Conservation (phyloP, 2,113 vertebrate species). For the Labrus mixtus region DNA sequence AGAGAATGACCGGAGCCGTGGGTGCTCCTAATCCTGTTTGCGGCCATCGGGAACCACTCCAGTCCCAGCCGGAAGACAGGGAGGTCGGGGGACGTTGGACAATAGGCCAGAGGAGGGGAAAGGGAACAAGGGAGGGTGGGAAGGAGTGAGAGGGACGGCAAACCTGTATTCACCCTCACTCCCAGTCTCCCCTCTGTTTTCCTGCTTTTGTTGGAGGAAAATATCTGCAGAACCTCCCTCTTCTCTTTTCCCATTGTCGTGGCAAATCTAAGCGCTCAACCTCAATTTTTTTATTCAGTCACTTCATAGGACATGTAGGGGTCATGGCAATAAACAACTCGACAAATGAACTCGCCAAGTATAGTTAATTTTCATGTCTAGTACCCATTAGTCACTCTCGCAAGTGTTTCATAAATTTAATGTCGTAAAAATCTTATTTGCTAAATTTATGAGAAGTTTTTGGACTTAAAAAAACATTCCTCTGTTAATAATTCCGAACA, state of each 20-base stretch:
- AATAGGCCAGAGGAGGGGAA: conserved; percentile 71
- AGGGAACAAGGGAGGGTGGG: conserved; percentile 58
- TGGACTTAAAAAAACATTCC: neutral
- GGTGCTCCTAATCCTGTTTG: conserved; percentile 87
- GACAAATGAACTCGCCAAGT: neutral
- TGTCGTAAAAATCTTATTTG: conserved; percentile 31
- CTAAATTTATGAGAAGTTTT: conserved; percentile 1
- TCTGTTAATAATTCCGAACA: conserved; percentile 7
- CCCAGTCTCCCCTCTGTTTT: conserved; percentile 66
- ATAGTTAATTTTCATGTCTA: neutral
- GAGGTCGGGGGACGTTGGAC: conserved; percentile 65
- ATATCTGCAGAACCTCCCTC: conserved; percentile 48
- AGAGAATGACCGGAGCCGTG: conserved; percentile 77
- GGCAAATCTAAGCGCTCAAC: conserved; percentile 32
- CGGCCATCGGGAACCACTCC: conserved; percentile 73
- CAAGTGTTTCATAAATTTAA: conserved; percentile 40
- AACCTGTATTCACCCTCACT: conserved; percentile 70
- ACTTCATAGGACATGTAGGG: conserved; percentile 49
- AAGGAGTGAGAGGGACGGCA: conserved; percentile 45
- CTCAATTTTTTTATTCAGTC: conserved; percentile 45
- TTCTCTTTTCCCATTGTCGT: conserved; percentile 39
- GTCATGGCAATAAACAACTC: conserved; percentile 24
- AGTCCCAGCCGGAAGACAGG: conserved; percentile 77
- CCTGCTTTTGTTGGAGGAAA: conserved; percentile 58
- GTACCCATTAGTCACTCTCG: conserved; percentile 8